These are phyloP conservation scores for Anguilla japonica DNA, from an alignment of 2,113 vertebrate genomes.

Conservation along the genomic window DNA sequence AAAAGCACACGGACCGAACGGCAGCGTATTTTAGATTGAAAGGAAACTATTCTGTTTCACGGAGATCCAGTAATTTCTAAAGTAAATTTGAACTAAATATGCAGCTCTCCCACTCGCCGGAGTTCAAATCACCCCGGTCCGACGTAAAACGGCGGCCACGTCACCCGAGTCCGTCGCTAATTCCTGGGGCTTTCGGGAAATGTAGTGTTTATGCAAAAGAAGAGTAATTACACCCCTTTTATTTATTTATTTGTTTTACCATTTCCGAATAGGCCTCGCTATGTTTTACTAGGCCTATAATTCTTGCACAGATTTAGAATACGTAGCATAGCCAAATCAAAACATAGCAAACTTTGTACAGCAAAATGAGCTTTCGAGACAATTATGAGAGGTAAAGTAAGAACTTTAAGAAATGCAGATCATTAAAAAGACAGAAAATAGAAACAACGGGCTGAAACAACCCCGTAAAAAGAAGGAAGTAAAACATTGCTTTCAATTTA, in stretches of 20 bases:
- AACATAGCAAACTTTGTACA: no score
- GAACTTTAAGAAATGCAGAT: no score
- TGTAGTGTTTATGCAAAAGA: constrained; percentile 44
- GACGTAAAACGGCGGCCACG: constrained; percentile 58
- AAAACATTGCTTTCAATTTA: no score
- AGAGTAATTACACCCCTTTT: background rate
- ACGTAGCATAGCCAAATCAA: no score
- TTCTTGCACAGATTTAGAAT: background rate
- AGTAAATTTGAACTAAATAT: background rate
- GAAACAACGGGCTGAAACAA: no score
- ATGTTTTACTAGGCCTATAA: background rate
- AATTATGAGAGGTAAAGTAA: no score
- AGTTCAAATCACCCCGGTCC: constrained; percentile 73
- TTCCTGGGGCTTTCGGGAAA: constrained; percentile 52
- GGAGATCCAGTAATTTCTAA: background rate
- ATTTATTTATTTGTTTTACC: background rate
- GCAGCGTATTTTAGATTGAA: background rate
- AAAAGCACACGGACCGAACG: background rate
- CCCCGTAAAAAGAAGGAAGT: no score
- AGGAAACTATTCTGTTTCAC: background rate
- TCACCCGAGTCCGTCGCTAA: constrained; percentile 25
- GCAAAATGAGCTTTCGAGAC: no score
- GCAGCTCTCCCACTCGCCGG: background rate
- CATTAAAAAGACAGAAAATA: no score
- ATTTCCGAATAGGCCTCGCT: background rate